These are phyloP conservation scores for Drosophila paracracens DNA, from an alignment of 2,888 invertebrate genomes.

Conservation along the genomic window DNA sequence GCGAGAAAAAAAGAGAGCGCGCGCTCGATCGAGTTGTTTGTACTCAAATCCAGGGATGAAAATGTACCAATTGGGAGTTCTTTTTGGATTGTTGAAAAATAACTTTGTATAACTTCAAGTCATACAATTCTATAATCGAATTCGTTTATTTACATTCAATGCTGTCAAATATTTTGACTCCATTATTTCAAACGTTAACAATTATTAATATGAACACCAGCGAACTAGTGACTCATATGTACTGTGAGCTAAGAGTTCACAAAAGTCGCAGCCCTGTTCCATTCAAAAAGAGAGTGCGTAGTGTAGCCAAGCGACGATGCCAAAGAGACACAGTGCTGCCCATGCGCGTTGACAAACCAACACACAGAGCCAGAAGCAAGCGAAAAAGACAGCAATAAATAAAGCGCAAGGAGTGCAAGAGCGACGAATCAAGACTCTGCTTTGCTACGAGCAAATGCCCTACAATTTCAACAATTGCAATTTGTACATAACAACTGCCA, in stretches of 20 bases:
- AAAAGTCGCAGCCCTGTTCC: constrained; percentile 39
- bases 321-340: constrained; percentile 52
- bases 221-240: background rate
- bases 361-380: constrained; percentile 8
- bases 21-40: constrained; percentile 28
- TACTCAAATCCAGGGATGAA: constrained; percentile 41
- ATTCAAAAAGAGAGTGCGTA: constrained; percentile 32
- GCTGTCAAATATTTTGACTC: background rate
- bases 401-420: constrained; percentile 13
- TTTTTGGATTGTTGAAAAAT: background rate
- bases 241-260: background rate
- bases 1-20: constrained; percentile 8
- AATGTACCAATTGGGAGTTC: constrained; percentile 29
- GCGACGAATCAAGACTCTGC: constrained; percentile 6
- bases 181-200: background rate
- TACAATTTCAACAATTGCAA: constrained; percentile 12
- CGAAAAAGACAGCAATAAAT: constrained; percentile 11
- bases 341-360: constrained; percentile 58
- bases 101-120: background rate
- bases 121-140: background rate
- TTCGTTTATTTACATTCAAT: background rate
- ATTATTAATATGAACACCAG: background rate
- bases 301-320: constrained; percentile 48
- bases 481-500: no score
- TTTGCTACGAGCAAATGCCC: constrained; percentile 41